Evolutionary conservation across 1,140 invertebrate species (phyloP).

Genomic region (Drosophila malerkotliana): DNA sequence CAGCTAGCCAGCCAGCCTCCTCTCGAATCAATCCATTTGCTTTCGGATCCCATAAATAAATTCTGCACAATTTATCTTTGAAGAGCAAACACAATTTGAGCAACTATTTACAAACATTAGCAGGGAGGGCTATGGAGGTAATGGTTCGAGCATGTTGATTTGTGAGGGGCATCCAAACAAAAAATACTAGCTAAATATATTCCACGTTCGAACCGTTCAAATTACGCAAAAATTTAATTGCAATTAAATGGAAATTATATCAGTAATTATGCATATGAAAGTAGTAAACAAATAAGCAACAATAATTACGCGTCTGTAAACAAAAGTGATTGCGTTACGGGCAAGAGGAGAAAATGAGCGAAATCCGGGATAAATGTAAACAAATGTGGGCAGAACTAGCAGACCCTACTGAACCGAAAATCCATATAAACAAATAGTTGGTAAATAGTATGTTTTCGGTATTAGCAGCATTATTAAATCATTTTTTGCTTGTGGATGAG

Average conservation of each 20-base stretch:
- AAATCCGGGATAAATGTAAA: conserved; percentile 39
- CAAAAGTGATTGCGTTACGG: conserved; percentile 40
- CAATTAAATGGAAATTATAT: conserved; percentile 79
- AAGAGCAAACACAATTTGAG: conserved; percentile 66
- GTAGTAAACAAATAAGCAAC: conserved; percentile 67
- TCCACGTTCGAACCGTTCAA: conserved; percentile 31
- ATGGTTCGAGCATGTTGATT: conserved; percentile 47
- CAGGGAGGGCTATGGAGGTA: conserved; percentile 21
- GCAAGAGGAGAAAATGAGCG: not conserved
- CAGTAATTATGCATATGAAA: conserved; percentile 76
- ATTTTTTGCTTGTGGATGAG: not conserved
- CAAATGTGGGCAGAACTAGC: conserved; percentile 13
- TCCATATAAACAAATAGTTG: conserved; percentile 18
- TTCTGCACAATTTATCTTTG: conserved; percentile 72
- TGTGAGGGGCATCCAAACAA: conserved; percentile 3
- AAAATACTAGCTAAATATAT: conserved; percentile 5
- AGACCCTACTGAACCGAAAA: conserved; percentile 22
- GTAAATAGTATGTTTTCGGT: conserved; percentile 7
- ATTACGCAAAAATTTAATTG: conserved; percentile 73
- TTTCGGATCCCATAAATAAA: conserved; percentile 56
- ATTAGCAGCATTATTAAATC: not conserved
- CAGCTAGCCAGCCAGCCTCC: not conserved
- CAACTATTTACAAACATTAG: conserved; percentile 61
- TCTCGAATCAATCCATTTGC: conserved; percentile 60
- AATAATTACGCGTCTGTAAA: conserved; percentile 62